Evolutionary conservation across 2,888 invertebrate species (phyloP).

Genomic region (Stenoptilia bipunctidactyla): DNA sequence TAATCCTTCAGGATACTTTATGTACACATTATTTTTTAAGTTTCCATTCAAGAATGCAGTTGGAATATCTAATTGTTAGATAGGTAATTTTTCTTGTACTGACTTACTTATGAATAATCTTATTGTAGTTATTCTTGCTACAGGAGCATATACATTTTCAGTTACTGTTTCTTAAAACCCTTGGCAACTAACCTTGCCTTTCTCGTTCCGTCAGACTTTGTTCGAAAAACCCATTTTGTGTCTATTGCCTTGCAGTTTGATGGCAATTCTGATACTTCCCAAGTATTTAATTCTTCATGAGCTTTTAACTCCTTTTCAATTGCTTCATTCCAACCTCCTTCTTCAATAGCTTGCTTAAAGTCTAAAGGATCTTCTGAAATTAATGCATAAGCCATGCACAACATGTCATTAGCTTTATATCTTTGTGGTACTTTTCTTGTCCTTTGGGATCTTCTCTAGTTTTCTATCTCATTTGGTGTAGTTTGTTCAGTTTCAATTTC

Average conservation of each 20-base stretch:
- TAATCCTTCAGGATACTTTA: no score
- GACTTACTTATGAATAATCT: slow-evolving; percentile 9
- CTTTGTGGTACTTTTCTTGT: slow-evolving; percentile 3
- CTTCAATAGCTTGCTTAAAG: slow-evolving; percentile 6
- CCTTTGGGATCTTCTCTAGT: slow-evolving; percentile 4
- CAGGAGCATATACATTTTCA: slow-evolving; percentile 13
- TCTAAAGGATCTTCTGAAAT: slow-evolving; percentile 3
- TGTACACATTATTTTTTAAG: no score
- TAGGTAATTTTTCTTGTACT: slow-evolving; percentile 9
- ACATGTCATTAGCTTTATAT: slow-evolving; percentile 4
- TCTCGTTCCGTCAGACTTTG: slow-evolving; percentile 10
- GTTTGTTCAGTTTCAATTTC: slow-evolving; percentile 2
- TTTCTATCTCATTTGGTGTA: not conserved
- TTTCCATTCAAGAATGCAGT: no score
- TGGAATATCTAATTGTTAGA: no score
- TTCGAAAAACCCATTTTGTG: slow-evolving; percentile 3
- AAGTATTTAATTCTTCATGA: slow-evolving; percentile 1
- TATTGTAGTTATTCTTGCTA: slow-evolving; percentile 12
- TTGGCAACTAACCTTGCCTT: slow-evolving; percentile 15
- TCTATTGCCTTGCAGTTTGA: slow-evolving; percentile 3
- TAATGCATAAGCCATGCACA: slow-evolving; percentile 6
- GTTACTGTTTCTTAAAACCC: no score
- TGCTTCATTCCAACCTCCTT: slow-evolving; percentile 6
- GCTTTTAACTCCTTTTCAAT: slow-evolving; percentile 1
- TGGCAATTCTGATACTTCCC: slow-evolving; percentile 3